Evolutionary conservation across 2,888 invertebrate genomes (phyloP).

Genomic region (Perizoma affinitatum): DNA sequence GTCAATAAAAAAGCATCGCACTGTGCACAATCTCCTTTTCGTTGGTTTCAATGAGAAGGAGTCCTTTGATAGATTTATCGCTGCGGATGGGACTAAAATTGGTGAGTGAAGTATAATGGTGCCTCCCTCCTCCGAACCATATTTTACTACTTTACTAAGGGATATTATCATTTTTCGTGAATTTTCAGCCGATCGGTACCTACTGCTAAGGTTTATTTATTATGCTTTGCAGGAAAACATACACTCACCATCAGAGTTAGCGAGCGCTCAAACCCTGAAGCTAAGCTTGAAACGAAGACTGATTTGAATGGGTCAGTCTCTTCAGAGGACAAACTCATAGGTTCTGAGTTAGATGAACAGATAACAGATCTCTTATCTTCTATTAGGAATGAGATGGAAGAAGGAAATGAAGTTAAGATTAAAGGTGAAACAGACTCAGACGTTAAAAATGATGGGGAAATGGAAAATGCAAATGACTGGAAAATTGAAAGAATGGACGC

Average conservation of each 20-base stretch:
- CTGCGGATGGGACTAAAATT: conserved; percentile 53
- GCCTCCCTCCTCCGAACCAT: too few relatives aligned
- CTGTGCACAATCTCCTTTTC: conserved; percentile 62
- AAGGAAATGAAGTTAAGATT: conserved; percentile 15
- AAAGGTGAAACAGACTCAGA: conserved; percentile 12
- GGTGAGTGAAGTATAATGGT: conserved; percentile 48
- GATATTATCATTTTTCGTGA: too few relatives aligned
- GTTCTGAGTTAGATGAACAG: conserved; percentile 54
- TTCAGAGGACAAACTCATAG: conserved; percentile 30
- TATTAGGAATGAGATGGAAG: conserved; percentile 44
- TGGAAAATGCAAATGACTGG: too few relatives aligned
- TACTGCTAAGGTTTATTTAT: too few relatives aligned
- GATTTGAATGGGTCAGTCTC: conserved; percentile 25
- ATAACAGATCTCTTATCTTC: conserved; percentile 59
- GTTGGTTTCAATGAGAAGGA: conserved; percentile 59
- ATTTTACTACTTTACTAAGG: too few relatives aligned
- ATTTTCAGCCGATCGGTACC: too few relatives aligned
- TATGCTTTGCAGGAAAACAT: conserved; percentile 46
- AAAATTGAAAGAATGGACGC: too few relatives aligned
- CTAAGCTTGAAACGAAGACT: conserved; percentile 15
- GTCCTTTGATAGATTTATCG: conserved; percentile 54
- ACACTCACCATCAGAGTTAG: conserved; percentile 55
- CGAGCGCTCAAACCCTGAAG: conserved; percentile 16
- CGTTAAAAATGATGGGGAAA: not conserved
- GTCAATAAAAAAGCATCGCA: conserved; percentile 68